Evolutionary conservation across 2,888 invertebrate genomes (phyloP), one percentile per base, ranked within the genome.

Genomic region (Mesorhabditis spiculigera): DNA sequence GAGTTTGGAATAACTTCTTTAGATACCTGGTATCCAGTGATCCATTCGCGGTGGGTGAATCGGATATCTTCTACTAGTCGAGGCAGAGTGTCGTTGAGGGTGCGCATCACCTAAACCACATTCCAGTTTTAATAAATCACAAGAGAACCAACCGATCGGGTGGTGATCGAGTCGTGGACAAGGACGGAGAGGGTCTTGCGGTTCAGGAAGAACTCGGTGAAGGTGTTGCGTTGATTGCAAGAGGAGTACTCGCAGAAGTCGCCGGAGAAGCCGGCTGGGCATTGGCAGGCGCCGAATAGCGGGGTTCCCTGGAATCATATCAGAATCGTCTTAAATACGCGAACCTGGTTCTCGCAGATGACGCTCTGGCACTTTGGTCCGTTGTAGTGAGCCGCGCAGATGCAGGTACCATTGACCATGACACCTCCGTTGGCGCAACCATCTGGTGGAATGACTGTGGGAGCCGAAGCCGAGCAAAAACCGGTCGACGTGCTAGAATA

Each of bases 381-480:
- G 16, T 67, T 69, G 65, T 75, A 79, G 66, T 77, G 77, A 43
- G 69, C 67, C 5, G 74, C 69, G 50, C 79, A 79, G 63, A 73
- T 65, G 62, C 79, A 79, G 0, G 75, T 78, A 58, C 73, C 75
- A 43, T 75, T 76, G 64, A 68, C 73, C 6, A 62, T 71, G 4
- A 75, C 81, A 45, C 81, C 81, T 28, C 81, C 81, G 58, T 81
- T 81, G 44, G 71, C 62, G 65, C 81, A 81, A 8, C 66, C 70
- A 41, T 73, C 75, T 16, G 71, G 69, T 45, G 75, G 75, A 58
- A 68, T 71, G 16, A 69, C 68, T 65, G 69, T 42, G 50, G 73
- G 42, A 61, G 69, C n/a, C 61, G 44, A 66, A 0, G 76, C 71
- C 13, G 79, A 71, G 66, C 81, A 81, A 63, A 74, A 75, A 6